phyloP scores from a whole-genome alignment of 2,113 vertebrate species.

The Romanogobio albipinnatus region DNA sequence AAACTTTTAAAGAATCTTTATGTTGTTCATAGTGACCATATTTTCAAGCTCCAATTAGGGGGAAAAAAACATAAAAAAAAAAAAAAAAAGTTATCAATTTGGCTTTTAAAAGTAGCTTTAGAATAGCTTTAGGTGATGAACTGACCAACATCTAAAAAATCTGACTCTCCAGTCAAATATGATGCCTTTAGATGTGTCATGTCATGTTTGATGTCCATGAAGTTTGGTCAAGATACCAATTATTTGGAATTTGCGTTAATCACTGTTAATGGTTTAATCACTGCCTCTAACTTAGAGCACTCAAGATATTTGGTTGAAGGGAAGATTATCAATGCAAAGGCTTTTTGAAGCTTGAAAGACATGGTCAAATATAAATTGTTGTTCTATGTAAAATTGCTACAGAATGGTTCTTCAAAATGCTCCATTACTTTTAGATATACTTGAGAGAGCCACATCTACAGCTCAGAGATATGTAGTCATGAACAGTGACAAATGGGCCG shows the following conservation, averaged over 20 bases:
- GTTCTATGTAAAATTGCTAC: background rate
- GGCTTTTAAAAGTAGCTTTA: no score
- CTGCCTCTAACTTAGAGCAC: no score
- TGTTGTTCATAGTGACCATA: background rate
- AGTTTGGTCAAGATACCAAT: no score
- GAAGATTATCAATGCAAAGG: background rate
- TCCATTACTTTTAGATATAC: background rate
- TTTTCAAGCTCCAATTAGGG: background rate
- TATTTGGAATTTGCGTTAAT: no score
- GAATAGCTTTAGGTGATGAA: background rate
- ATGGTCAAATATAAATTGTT: background rate
- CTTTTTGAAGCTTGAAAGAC: background rate
- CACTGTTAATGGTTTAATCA: no score
- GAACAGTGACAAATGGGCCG: constrained; percentile 62
- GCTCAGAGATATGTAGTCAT: background rate
- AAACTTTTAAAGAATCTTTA: no score
- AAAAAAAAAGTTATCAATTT: background rate
- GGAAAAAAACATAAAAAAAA: background rate
- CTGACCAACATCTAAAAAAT: background rate
- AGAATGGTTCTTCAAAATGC: background rate
- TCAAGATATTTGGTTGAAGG: background rate
- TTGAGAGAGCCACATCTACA: background rate
- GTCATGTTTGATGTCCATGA: no score
- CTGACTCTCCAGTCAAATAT: no score
- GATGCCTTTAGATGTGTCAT: no score